Evolutionary conservation across 2,888 invertebrate species (phyloP), one percentile per base, ranked within the genome.

Genomic region (Nomada goodeniana): DNA sequence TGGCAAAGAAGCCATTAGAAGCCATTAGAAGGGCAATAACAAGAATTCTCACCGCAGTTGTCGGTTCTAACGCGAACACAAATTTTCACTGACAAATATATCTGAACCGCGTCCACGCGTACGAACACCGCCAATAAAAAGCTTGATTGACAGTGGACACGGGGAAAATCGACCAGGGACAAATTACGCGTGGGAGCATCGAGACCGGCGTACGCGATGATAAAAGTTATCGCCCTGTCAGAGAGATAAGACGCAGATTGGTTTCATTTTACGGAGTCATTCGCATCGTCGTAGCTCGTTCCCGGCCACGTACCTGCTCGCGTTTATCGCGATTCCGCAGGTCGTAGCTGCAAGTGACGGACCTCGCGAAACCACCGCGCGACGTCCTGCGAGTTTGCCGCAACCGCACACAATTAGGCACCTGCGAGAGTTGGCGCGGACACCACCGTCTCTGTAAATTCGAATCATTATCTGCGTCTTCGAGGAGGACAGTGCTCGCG

Each of bases 391-490:
- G 13, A 67, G 67, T 61, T 75, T 29, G 15, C 68, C 47, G 64
- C 63, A 64, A 76, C 57, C 75, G 75, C 79, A 29, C 60, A 26
- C 79, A 80, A 86, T 83, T 81, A 83, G 77, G 78, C 86, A 87
- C 84, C 86, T 86, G 84, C 69, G 69, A 72, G 76, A 67, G 36
- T 36, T 78, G 77, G 36, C 85, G 69, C 63, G 75, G 87, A 79
- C 77, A 68, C 75, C 77, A 68, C 75, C 76, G 44, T n/a, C 69
- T 69, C 71, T 60, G 80, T 77, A 84, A 88, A 88, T 88, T 88
- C 72, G 60, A 60, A 64, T 82, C 67, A 70, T 86, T 79, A 79
- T 84, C 72, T 78, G 42, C 60, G 64, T 75, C 60, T 69, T 69
- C 65, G 73, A 72, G 44, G 67, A 73, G 57, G 29, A 64, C 10